Evolutionary conservation across 37 sponge, comb jelly and placozoan genomes (phyloP).

Genomic region (Agelas oroides): DNA sequence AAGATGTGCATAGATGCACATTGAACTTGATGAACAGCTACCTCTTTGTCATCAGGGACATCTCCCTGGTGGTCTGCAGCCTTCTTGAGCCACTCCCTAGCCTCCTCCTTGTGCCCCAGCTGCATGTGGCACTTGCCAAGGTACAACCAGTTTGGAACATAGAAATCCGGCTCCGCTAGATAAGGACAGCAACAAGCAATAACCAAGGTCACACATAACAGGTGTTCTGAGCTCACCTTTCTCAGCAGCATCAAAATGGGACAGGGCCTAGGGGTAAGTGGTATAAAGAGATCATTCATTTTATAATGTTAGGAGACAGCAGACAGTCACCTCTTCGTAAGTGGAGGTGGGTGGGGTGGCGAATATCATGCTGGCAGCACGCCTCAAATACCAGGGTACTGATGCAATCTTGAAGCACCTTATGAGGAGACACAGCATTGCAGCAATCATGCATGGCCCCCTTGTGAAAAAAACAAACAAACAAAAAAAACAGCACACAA

Average conservation of each 20-base stretch:
- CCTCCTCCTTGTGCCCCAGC: conserved; percentile 74
- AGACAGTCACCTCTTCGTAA: conserved; percentile 82
- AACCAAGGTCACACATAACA: no score
- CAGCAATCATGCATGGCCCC: no score
- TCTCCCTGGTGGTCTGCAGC: conserved; percentile 41
- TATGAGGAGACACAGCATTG: no score
- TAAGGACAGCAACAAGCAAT: no score
- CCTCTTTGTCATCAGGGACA: conserved; percentile 71
- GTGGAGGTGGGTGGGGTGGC: conserved; percentile 80
- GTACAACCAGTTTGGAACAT: conserved; percentile 74
- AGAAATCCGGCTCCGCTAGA: conserved; percentile 84
- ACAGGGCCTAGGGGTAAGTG: conserved; percentile 61
- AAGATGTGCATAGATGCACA: no score
- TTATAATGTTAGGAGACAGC: no score
- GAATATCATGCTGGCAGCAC: conserved; percentile 69
- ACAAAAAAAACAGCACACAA: no score
- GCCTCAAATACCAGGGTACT: conserved; percentile 81
- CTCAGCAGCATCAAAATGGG: conserved; percentile 76
- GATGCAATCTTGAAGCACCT: conserved; percentile 41
- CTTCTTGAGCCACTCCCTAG: conserved; percentile 81
- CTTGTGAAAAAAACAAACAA: no score
- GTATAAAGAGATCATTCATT: no score
- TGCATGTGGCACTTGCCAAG: conserved; percentile 70
- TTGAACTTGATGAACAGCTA: no score
- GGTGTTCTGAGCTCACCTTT: conserved; percentile 22